These are phyloP conservation scores for Sarcophaga peregrina DNA, from an alignment of 1,140 invertebrate genomes.

Conservation along the genomic window DNA sequence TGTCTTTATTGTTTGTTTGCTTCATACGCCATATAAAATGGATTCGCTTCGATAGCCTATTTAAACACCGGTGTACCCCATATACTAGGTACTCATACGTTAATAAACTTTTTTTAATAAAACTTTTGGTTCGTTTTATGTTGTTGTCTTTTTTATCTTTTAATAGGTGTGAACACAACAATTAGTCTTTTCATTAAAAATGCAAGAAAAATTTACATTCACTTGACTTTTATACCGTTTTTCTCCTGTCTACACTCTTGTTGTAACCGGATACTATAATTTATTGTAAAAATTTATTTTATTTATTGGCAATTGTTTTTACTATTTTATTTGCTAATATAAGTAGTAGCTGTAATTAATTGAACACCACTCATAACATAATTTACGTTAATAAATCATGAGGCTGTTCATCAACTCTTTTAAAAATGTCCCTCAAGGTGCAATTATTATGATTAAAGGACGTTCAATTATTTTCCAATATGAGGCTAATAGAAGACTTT, in stretches of 20 bases:
- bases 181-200: conserved; percentile 34
- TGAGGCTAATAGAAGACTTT: too few relatives aligned
- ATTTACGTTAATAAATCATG: not conserved
- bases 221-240: not conserved
- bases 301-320: too few relatives aligned
- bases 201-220: not conserved
- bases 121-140: conserved; percentile 12
- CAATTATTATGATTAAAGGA: too few relatives aligned
- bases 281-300: too few relatives aligned
- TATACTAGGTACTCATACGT: not conserved
- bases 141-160: conserved; percentile 13
- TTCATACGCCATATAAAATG: conserved; percentile 24
- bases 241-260: too few relatives aligned
- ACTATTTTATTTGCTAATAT: too few relatives aligned
- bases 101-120: not conserved
- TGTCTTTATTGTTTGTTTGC: not conserved
- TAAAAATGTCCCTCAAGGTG: too few relatives aligned
- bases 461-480: too few relatives aligned
- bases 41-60: not conserved
- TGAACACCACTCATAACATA: not conserved
- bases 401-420: not conserved
- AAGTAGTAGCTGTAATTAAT: not conserved
- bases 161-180: conserved; percentile 42
- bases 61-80: not conserved
- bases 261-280: too few relatives aligned